Evolutionary conservation across 2,797 vertebrate species (phyloP), one percentile per base, ranked within the genome.

Genomic region (Acomys russatus): DNA sequence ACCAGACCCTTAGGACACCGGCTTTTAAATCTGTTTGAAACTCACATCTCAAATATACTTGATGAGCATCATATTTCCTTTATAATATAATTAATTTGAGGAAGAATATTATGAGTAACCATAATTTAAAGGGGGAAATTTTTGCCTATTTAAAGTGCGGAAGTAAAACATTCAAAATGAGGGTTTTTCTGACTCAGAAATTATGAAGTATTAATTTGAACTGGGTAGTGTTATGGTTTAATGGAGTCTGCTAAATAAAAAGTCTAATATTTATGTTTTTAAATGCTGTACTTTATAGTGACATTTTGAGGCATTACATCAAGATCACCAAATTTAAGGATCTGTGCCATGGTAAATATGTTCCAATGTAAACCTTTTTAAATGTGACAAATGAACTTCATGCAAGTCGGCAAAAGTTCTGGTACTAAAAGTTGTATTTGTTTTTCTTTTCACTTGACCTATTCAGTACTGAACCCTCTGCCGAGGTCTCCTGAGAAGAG

Each of bases 371-470:
- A 17, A 80, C 93, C 61, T 97, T 96, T 96, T 80, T 97, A 96
- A 98, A 88, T 97, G 82, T 97, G 96, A 98, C 87, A 97, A 90
- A 93, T 96, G 90, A 98, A 86, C 95, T 97, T 97, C 95, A 94
- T 96, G 83, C 96, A 97, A 94, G 74, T 96, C 97, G 97, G 95
- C 97, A 92, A 92, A 84, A 77, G 22, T 96, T 98, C 93, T 96
- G 97, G 97, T 98, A 98, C 98, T 98, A 96, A 97, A 98, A 87
- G 90, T 74, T 85, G 68, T 86, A 59, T 85, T 97, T 79, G 70
- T 76, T 97, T 96, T 88, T 97, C 95, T 92, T 95, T 98, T 98
- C 98, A 98, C 97, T 93, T 96, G 96, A 97, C 94, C 77, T 95
- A 82, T 74, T 95, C 93, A 94, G 94, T 97, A 91, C 82, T 97